phyloP scores from a whole-genome alignment of 2,113 vertebrate species.

The Sus scrofa region T2T-Sscrofa CM000821.6:46680501-46681000 shows the following conservation, averaged over 20 bases:
- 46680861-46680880: neutral
- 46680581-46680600: too few species aligned
- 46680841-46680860: neutral
- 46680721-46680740: neutral
- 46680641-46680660: neutral
- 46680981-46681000: neutral
- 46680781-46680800: neutral
- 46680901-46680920: too few species aligned
- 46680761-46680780: neutral
- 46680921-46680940: neutral
- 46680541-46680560: neutral
- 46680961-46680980: neutral
- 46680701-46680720: neutral
- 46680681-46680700: neutral
- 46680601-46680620: too few species aligned
- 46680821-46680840: neutral
- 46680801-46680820: neutral
- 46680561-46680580: too few species aligned
- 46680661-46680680: neutral
- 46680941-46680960: neutral
- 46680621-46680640: neutral
- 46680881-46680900: neutral
- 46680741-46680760: neutral
- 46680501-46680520: neutral
- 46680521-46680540: neutral